A percentile compares a stretch with the other conserved stretches of the same genome.
Evolutionary conservation across 2,888 invertebrate genomes (phyloP).

Genomic region (Papilio protenor): DNA sequence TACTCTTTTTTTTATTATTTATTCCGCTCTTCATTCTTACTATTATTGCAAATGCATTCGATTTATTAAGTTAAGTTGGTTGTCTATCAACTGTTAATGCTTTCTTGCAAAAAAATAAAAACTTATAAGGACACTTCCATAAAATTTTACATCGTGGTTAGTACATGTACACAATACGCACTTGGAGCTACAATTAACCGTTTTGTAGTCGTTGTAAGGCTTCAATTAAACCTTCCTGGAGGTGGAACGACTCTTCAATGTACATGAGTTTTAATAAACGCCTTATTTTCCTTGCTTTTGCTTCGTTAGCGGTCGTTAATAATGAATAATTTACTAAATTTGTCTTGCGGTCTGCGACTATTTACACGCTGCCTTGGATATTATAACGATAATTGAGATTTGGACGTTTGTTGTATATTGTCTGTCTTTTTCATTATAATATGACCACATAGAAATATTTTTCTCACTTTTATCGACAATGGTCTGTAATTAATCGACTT

Average conservation of each 20-base stretch:
- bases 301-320: conserved; percentile 61
- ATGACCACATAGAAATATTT: neutral
- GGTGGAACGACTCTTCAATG: conserved; percentile 60
- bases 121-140: conserved; percentile 53
- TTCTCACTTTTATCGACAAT: neutral
- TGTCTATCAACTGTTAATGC: neutral
- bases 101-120: neutral
- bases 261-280: conserved; percentile 67
- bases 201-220: conserved; percentile 78
- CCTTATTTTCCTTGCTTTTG: conserved; percentile 60
- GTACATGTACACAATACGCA: conserved; percentile 71
- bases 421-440: neutral
- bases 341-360: conserved; percentile 42
- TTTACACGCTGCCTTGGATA: conserved; percentile 19
- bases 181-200: conserved; percentile 79
- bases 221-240: conserved; percentile 76
- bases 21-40: neutral
- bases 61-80: neutral
- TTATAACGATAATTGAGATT: conserved; percentile 19
- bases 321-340: conserved; percentile 41
- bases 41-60: neutral
- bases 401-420: neutral
- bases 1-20: neutral
- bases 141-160: conserved; percentile 47
- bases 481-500: neutral